Evolutionary conservation across 1,140 invertebrate species (phyloP).

Genomic region (Coptotermes formosanus): DNA sequence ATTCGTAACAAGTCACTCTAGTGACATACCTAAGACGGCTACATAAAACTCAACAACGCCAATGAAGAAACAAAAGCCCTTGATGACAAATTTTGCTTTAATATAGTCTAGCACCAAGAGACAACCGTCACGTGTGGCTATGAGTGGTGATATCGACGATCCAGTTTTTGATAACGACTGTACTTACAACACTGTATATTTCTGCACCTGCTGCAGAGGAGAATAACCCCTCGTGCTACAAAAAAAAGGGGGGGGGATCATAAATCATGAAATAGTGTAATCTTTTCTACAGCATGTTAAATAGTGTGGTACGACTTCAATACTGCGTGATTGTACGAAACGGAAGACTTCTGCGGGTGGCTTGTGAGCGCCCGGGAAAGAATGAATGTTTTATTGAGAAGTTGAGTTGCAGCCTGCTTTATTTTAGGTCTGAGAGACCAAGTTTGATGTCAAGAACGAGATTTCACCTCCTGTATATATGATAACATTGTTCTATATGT

Average conservation of each 20-base stretch:
- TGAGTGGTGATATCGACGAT: not conserved
- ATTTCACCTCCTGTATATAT: too few species aligned
- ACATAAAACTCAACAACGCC: too few species aligned
- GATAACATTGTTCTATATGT: too few species aligned
- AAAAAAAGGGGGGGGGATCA: not conserved
- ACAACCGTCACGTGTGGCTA: not conserved
- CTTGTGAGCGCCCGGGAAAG: not conserved
- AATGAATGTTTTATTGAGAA: not conserved
- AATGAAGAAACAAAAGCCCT: too few species aligned
- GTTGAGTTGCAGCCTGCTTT: not conserved
- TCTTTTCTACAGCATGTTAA: not conserved
- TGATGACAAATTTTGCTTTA: too few species aligned
- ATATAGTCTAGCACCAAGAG: too few species aligned
- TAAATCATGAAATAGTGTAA: not conserved
- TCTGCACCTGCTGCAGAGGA: slow-evolving; percentile 6
- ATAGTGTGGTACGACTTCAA: not conserved
- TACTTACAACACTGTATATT: not conserved
- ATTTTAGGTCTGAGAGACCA: too few species aligned
- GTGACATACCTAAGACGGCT: too few species aligned
- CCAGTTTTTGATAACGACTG: not conserved
- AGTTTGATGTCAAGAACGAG: too few species aligned
- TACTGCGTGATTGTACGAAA: not conserved
- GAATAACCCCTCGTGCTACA: not conserved
- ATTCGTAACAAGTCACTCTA: too few species aligned
- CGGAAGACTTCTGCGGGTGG: not conserved